These are phyloP conservation scores for Drosophila santomea DNA, from an alignment of 1,140 invertebrate genomes.

Conservation along the genomic window DNA sequence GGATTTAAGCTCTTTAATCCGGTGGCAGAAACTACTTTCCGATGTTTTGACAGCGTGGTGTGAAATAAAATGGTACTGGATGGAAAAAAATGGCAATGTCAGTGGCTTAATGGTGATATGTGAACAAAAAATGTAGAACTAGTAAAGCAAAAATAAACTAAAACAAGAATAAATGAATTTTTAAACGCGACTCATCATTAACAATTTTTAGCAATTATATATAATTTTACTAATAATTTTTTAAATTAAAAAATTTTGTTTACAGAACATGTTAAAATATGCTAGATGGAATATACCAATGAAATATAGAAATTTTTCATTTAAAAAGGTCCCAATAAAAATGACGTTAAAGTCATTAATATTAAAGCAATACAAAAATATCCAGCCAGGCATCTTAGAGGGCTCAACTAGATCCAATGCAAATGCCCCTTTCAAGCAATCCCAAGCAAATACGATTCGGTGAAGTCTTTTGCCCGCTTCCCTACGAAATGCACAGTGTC, in stretches of 20 bases:
- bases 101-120: slow-evolving; percentile 20
- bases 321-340: too few relatives aligned
- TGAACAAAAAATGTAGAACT: background rate
- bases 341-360: too few relatives aligned
- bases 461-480: background rate
- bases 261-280: too few relatives aligned
- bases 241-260: too few relatives aligned
- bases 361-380: background rate
- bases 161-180: background rate
- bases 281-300: too few relatives aligned
- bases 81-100: slow-evolving; percentile 21
- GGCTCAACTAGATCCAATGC: background rate
- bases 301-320: too few relatives aligned
- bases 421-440: background rate
- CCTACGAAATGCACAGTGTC: slow-evolving; percentile 33
- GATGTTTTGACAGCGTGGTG: slow-evolving; percentile 55
- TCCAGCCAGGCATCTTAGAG: too few relatives aligned
- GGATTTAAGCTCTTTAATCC: slow-evolving; percentile 65
- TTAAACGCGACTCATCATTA: too few relatives aligned
- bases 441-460: slow-evolving; percentile 9
- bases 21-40: slow-evolving; percentile 67
- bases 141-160: background rate
- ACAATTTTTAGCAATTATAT: too few relatives aligned
- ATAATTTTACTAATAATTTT: too few relatives aligned
- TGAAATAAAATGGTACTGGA: slow-evolving; percentile 64